Evolutionary conservation across 2,797 vertebrate species (phyloP), one percentile per base, ranked within the genome.

Genomic region (Sebastes hopkinsi): DNA sequence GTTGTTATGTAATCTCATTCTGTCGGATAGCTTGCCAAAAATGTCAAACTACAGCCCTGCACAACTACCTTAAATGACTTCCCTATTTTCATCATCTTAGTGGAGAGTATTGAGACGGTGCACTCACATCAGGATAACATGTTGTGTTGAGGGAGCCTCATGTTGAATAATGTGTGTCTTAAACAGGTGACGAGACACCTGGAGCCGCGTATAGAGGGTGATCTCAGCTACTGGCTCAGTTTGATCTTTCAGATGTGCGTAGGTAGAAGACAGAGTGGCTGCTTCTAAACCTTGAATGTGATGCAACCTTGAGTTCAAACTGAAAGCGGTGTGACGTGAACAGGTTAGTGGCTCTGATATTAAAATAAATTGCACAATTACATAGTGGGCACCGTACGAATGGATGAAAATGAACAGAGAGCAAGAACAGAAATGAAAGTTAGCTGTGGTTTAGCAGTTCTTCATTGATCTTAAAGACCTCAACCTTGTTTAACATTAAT

Each of bases 81-180:
- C 56, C 18, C 16, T 82, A 77, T 85, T 83, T 54, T 68, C 50
- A 87, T 88, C 67, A 81, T 74, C 46, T 67, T 71, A 81, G 55
- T 68, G 32, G 29, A 84, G 72, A 68, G n/a, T 72, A 60, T 62
- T 78, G 60, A 30, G 65, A 76, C 25, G 72, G 67, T 55, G 64
- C 60, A 32, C 32, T 79, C 42, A 3, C 50, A 42, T 62, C 69
- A 27, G 60, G 64, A 52, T 29, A 68, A 58, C 34, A 36, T 11
- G 34, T 23, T 10, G 50, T 59, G 78, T 69, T 61, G 66, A 71
- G 42, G 72, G 38, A 14, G 42, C 42, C 20, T 29, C 22, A 30
- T 29, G 67, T 72, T 79, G 76, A 66, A 72, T 60, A 67, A 72
- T 67, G 67, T 27, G 56, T 38, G 60, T 81, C 46, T 62, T 56